These are phyloP conservation scores for Helleia helle DNA, from an alignment of 2,888 invertebrate genomes.

Conservation along the genomic window DNA sequence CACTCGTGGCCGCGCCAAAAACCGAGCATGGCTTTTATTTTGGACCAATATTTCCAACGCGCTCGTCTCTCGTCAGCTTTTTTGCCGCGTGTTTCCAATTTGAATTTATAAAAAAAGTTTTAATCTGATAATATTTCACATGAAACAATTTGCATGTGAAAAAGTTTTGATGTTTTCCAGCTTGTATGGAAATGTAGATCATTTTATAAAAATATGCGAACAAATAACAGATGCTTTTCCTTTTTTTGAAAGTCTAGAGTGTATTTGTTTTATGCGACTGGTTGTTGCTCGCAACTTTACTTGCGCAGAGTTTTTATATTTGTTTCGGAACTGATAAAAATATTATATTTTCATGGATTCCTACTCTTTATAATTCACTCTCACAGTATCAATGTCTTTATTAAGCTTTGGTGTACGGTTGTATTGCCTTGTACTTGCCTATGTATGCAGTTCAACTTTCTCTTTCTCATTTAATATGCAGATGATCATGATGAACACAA, in stretches of 20 bases:
- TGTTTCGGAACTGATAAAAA: too few relatives aligned
- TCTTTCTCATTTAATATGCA: too few relatives aligned
- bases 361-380: too few relatives aligned
- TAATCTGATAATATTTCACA: conserved; percentile 20
- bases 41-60: conserved; percentile 20
- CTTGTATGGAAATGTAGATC: conserved; percentile 6
- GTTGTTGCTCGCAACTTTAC: too few relatives aligned
- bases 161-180: conserved; percentile 4
- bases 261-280: background rate
- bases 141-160: conserved; percentile 17
- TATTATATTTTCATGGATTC: too few relatives aligned
- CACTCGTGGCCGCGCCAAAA: conserved; percentile 14
- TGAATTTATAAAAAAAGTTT: conserved; percentile 21
- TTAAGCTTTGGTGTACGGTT: too few relatives aligned
- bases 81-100: conserved; percentile 15
- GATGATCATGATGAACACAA: too few relatives aligned
- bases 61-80: conserved; percentile 20
- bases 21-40: conserved; percentile 20
- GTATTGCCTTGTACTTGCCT: too few relatives aligned
- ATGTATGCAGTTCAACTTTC: too few relatives aligned
- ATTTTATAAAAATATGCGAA: background rate
- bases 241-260: background rate
- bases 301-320: too few relatives aligned
- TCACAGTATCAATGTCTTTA: too few relatives aligned
- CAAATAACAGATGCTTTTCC: background rate